Evolutionary conservation across 2,113 vertebrate genomes (phyloP).

Genomic region (Camelus bactrianus): DNA sequence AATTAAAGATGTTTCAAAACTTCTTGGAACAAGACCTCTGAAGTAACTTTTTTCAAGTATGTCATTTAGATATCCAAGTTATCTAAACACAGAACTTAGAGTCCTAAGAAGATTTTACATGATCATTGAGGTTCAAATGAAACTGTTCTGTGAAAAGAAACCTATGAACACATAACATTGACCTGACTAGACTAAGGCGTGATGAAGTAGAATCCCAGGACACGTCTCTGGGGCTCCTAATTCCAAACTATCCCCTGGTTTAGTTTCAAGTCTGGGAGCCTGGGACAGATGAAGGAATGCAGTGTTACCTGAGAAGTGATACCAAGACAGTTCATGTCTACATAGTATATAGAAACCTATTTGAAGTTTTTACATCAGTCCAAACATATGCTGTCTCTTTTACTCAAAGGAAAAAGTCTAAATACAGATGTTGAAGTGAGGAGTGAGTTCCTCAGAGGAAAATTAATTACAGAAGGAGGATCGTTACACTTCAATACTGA

Average conservation of each 20-base stretch:
- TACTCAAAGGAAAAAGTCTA: neutral
- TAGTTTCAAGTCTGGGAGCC: neutral
- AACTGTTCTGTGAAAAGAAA: neutral
- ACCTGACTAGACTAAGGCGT: neutral
- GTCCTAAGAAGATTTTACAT: neutral
- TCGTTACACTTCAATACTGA: neutral
- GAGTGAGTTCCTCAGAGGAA: conserved; percentile 36
- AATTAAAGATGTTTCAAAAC: neutral
- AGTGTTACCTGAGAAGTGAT: neutral
- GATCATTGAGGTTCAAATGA: neutral
- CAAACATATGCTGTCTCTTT: neutral
- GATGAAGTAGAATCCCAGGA: neutral
- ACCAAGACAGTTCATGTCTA: neutral
- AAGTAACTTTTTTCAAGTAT: neutral
- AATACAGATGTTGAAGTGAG: conserved; percentile 10
- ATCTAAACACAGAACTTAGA: conserved; percentile 38
- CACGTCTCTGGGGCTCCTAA: neutral
- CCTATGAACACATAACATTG: neutral
- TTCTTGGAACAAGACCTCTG: neutral
- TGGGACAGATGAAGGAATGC: neutral
- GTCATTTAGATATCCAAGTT: conserved; percentile 1
- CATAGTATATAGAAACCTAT: neutral
- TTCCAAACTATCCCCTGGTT: neutral
- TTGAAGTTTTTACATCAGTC: neutral
- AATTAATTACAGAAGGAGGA: neutral